Conservation (phyloP, 2,113 vertebrate genomes). For the Elanoides forficatus region DNA sequence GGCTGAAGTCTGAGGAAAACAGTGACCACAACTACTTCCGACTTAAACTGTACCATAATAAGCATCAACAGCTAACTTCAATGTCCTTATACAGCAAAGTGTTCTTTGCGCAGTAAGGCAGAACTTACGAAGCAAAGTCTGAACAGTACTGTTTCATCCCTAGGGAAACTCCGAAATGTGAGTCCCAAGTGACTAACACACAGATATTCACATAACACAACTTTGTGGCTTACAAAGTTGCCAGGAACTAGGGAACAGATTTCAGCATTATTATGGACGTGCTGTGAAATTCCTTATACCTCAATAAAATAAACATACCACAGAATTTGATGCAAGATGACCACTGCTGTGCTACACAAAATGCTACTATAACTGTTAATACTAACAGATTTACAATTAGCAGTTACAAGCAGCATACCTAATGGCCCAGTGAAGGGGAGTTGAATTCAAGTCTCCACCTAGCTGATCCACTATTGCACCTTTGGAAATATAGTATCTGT, state of each 20-base stretch:
- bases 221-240: not conserved
- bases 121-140: not conserved
- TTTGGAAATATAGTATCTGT: conserved; percentile 93
- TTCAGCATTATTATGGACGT: not conserved
- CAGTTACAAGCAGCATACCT: conserved; percentile 75
- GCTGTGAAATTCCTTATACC: not conserved
- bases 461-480: conserved; percentile 92
- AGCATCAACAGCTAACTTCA: not conserved
- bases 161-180: not conserved
- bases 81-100: not conserved
- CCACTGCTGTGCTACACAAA: not conserved
- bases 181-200: not conserved
- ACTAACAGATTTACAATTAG: not conserved
- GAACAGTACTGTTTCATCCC: not conserved
- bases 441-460: conserved; percentile 94
- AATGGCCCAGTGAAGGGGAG: conserved; percentile 96
- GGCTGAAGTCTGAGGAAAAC: not conserved
- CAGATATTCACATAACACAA: not conserved
- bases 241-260: not conserved
- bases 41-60: not conserved
- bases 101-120: not conserved
- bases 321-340: not conserved
- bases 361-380: not conserved
- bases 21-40: not conserved
- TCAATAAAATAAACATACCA: not conserved